Evolutionary conservation across 2,888 invertebrate genomes (phyloP).

Genomic region (Zhengitettix transpicula): DNA sequence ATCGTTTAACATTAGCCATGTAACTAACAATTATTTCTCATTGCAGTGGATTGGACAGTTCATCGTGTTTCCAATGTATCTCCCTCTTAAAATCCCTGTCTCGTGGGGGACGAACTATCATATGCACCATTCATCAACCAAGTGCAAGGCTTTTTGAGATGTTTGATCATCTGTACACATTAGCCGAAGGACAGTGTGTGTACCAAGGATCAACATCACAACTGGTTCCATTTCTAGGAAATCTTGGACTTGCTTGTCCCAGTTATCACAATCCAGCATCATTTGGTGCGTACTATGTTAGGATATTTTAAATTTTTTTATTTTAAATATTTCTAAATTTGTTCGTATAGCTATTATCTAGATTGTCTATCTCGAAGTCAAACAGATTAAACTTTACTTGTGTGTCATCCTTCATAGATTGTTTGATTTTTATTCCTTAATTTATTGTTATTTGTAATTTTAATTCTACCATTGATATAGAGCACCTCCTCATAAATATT

Average conservation of each 20-base stretch:
- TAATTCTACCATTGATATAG: no score
- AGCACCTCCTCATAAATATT: no score
- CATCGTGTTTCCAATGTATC: slow-evolving; percentile 89
- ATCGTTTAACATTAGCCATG: no score
- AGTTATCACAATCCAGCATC: slow-evolving; percentile 95
- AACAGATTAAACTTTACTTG: no score
- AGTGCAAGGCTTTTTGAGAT: slow-evolving; percentile 92
- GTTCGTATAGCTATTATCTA: no score
- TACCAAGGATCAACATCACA: slow-evolving; percentile 80
- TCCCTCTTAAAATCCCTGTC: slow-evolving; percentile 76
- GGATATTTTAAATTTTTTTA: neutral
- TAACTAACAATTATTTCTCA: no score
- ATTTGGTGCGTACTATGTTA: slow-evolving; percentile 39
- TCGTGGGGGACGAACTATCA: slow-evolving; percentile 79
- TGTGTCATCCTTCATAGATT: no score
- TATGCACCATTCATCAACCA: slow-evolving; percentile 92
- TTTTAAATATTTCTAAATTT: no score
- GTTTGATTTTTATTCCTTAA: no score
- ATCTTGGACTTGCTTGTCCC: slow-evolving; percentile 74
- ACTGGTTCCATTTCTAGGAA: slow-evolving; percentile 66
- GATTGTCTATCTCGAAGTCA: no score
- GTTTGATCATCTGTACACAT: slow-evolving; percentile 87
- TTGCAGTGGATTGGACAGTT: slow-evolving; percentile 78
- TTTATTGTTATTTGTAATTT: no score
- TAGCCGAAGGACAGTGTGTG: slow-evolving; percentile 88